Evolutionary conservation across 2,113 vertebrate species (phyloP), one percentile per base, ranked within the genome.

Genomic region (Notiomystis cincta): DNA sequence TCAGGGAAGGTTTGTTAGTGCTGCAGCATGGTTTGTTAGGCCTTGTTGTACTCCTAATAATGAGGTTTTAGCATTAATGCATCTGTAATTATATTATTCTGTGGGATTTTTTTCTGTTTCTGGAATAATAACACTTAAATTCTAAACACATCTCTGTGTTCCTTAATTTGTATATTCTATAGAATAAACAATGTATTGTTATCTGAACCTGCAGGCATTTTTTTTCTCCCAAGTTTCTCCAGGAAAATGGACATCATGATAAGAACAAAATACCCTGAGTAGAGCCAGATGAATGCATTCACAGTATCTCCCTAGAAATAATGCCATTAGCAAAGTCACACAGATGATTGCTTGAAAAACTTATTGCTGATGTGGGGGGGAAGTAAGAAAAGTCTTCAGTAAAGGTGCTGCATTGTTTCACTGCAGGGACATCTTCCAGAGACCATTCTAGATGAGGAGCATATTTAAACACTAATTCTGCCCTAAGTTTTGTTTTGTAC

Each of bases 41-140:
- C 67, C 89, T 97, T 97, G 60, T 94, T 96, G 93, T 96, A 94
- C 82, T 95, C 53, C 30, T 56, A 9, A 79, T 77, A 87, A 93
- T 89, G 90, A 96, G 66, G 88, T 84, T 75, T 71, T 92, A 82
- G n/a, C 38, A 57, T 85, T 88, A 57, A 94, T 45, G 22, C 71
- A 84, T 48, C 47, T 48, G 11, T 35, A 62, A 31, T 2, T 1
- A 0, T 45, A 54, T 58, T 65, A 47, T 15, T 51, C 69, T 80
- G 12, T 60, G 38, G 3, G 5, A 14, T 1, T 81, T 38, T 51
- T 62, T 71, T 57, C 30, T 94, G 50, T 79, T 58, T 89, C 58
- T 70, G 73, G 64, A 31, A 35, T 87, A 73, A 31, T 67, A 91
- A 10, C 50, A 37, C 58, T 60, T 11, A 48, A 56, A 21, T 86